These are phyloP conservation scores for Nothura maculosa DNA, from an alignment of 2,797 vertebrate genomes.

Conservation along the genomic window DNA sequence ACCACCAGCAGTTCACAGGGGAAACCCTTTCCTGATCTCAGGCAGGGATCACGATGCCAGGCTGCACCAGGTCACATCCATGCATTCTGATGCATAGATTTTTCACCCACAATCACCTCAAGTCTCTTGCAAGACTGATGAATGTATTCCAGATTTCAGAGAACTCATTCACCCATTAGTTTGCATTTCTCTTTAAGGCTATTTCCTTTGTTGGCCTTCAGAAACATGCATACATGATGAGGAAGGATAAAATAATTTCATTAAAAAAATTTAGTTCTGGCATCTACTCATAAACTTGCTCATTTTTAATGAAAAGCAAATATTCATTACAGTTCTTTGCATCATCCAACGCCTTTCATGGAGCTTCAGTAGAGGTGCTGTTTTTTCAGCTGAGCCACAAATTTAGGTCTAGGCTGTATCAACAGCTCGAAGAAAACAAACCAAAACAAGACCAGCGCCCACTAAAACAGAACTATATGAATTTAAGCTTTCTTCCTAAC, in stretches of 20 bases:
- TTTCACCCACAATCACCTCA: not conserved
- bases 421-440: not conserved
- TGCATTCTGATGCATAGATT: not conserved
- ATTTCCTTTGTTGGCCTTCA: slow-evolving; percentile 30
- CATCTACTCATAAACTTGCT: slow-evolving; percentile 11
- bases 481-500: not conserved
- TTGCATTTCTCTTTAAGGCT: slow-evolving; percentile 22
- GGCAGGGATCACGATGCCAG: not conserved
- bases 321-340: not conserved
- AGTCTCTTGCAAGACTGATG: not conserved
- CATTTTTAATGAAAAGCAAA: not conserved
- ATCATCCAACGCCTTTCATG: not conserved
- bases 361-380: not conserved
- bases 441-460: not conserved
- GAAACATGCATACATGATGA: slow-evolving; percentile 18
- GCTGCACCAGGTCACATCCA: not conserved
- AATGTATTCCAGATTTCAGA: not conserved
- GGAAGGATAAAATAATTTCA: slow-evolving; percentile 8
- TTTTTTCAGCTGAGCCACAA: not conserved
- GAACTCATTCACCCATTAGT: not conserved
- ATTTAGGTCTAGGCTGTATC: not conserved
- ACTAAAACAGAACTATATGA: not conserved
- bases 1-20: not conserved
- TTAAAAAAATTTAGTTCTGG: not conserved
- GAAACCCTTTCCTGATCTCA: not conserved